Evolutionary conservation across 1,140 invertebrate species (phyloP), one percentile per base, ranked within the genome.

Genomic region (Bombus pyrosoma): DNA sequence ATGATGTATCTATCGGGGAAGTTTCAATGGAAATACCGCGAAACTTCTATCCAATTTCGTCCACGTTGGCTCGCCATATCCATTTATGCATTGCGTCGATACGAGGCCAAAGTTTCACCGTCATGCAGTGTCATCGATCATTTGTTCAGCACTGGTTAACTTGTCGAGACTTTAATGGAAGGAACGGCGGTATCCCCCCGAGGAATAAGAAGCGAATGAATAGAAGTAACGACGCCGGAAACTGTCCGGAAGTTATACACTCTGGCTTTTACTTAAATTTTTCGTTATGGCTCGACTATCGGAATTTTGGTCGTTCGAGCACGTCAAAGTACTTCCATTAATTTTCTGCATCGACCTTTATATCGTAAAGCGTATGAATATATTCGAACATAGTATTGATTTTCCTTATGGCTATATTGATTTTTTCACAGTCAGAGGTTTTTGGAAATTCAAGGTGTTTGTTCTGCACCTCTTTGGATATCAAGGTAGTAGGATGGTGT

Each of bases 31-130:
- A 87, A 90, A 85, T 47, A 37, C 82, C 59, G 73, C n/a, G 18
- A 66, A 89, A 89, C 77, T 89, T 89, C 39, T 73, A 86, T 88
- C 81, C 78, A 80, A 86, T 89, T 83, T 86, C 53, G 59, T 62
- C 57, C 28, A 39, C 59, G 34, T 9, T n/a, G 22, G 10, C n/a
- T 10, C 81, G 12, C 28, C 22, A 22, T 57, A 85, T 81, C 68
- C 66, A 84, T 78, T 84, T 84, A 84, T 84, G 37, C 64, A 57
- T 53, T n/a, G 41, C 18, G 41, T 12, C 37, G 43, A n/a, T 62
- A 53, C 69, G 15, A 9, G 32, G 28, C 64, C 32, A 22, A 9
- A 66, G 66, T 59, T n/a, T 47, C 62, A 13, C 10, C 25, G 57
- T 81, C 53, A 32, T 12, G 18, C 53, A n/a, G 41, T 53, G 41